Conservation (phyloP, 2,888 invertebrate genomes). For the Pycnomerus fuliginosus region DNA sequence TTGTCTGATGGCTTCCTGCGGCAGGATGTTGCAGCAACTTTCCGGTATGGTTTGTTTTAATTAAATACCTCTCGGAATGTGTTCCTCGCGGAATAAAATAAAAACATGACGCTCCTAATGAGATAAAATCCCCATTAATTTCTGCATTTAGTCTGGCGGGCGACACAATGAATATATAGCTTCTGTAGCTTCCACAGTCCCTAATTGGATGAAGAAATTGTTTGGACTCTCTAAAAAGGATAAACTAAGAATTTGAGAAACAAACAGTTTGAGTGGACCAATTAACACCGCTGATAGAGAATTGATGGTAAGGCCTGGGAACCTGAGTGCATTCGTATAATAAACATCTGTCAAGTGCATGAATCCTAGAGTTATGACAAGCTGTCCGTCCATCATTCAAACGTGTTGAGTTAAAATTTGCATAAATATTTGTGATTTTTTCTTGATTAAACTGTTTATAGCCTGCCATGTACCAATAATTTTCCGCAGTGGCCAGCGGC, state of each 20-base stretch:
- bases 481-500: not conserved
- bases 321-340: slow-evolving; percentile 10
- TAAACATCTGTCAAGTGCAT: slow-evolving; percentile 19
- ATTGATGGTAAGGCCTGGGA: slow-evolving; percentile 12
- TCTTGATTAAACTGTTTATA: slow-evolving; percentile 1
- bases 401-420: slow-evolving; percentile 4
- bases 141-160: slow-evolving; percentile 44
- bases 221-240: slow-evolving; percentile 30
- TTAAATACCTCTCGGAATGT: slow-evolving; percentile 22
- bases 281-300: slow-evolving; percentile 8
- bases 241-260: slow-evolving; percentile 24
- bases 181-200: slow-evolving; percentile 40
- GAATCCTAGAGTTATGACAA: slow-evolving; percentile 16
- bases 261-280: slow-evolving; percentile 13
- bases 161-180: slow-evolving; percentile 19
- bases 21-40: slow-evolving; percentile 9
- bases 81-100: slow-evolving; percentile 29
- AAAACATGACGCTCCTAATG: slow-evolving; percentile 42
- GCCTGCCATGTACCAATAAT: not conserved
- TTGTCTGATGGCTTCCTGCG: slow-evolving; percentile 11
- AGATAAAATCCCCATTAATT: slow-evolving; percentile 48
- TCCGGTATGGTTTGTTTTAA: slow-evolving; percentile 21
- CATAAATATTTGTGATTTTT: slow-evolving; percentile 8
- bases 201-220: slow-evolving; percentile 48
- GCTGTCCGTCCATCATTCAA: slow-evolving; percentile 10